Conservation (phyloP, 2,797 vertebrate species). For the Pygocentrus nattereri region DNA sequence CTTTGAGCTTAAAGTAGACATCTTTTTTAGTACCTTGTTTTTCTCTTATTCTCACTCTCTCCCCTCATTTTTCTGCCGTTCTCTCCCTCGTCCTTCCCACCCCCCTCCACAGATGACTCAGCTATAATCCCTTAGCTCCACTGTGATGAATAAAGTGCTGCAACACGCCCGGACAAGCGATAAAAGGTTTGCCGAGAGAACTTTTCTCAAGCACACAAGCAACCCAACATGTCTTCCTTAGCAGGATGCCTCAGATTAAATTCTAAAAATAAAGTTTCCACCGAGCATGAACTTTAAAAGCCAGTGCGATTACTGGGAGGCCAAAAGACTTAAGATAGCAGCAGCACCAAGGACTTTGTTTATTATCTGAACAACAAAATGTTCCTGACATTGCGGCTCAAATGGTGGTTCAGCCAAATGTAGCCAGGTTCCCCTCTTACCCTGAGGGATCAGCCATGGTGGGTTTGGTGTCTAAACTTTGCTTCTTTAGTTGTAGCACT, state of each 20-base stretch:
- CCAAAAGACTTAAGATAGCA: no score
- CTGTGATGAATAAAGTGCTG: constrained; percentile 41
- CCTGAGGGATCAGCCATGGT: no score
- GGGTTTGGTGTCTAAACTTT: no score
- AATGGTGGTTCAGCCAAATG: no score
- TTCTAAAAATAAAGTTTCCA: constrained; percentile 51
- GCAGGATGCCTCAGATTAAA: neutral
- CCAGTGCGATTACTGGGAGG: no score
- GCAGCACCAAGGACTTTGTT: no score
- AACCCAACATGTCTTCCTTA: neutral
- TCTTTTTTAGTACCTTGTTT: no score
- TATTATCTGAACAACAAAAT: no score
- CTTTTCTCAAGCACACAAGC: neutral
- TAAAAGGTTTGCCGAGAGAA: constrained; percentile 48
- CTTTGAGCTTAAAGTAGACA: no score
- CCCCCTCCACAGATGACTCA: constrained; percentile 46
- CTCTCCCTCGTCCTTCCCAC: neutral
- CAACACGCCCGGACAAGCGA: constrained; percentile 45
- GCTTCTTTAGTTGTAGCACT: no score
- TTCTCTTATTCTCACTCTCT: neutral
- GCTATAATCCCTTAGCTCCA: constrained; percentile 51
- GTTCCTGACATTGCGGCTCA: no score
- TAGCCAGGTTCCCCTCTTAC: no score
- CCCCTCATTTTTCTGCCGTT: neutral
- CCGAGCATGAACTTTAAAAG: constrained; percentile 16